Evolutionary conservation across 1,140 invertebrate genomes (phyloP), one percentile per base, ranked within the genome.

Genomic region (Drosophila asahinai): DNA sequence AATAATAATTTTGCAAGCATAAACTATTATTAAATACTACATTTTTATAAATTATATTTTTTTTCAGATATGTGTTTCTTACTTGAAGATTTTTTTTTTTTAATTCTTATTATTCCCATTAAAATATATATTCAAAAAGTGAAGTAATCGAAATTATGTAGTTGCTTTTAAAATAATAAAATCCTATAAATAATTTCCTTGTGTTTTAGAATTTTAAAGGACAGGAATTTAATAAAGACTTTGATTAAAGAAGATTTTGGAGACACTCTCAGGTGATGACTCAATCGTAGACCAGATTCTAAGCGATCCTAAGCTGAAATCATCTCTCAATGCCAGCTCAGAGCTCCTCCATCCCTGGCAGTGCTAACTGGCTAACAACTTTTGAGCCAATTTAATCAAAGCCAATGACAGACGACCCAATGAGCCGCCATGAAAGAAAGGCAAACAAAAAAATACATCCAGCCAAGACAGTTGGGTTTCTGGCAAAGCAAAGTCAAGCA

Each of bases 301-400:
- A 0, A 58, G 12, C 22, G 25, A 40, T 17, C 43, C 22, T 19
- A 9, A 22, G 33, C 12, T 55, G 19, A 19, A 19, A 19, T 19
- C 19, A 19, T 19, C 19, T 19, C 19, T 19, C 19, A 19, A 19
- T 19, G 6, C 9, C 14, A 5, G 1, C 6, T 27, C 7, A 2
- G 15, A 45, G 15, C 5, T 17, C 5, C 11, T 12, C 33, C 78
- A 81, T 30, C 82, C 78, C 81, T 84, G 54, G 70, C 14, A 30
- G 5, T 8, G 33, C 43, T 47, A 36, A 65, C 65, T 58, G 70
- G 43, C 76, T 65, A 52, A 65, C 60, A 89, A 83, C 84, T 80
- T 83, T 89, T 89, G 73, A 90, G 86, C 86, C 86, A 90, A 90
- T 90, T 90, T 90, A 90, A 90, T 91, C 86, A 91, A 90, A 77